Base-by-base conservation (phyloP, 2,113 vertebrate genomes). In the Callocephalon fimbriatum region DNA sequence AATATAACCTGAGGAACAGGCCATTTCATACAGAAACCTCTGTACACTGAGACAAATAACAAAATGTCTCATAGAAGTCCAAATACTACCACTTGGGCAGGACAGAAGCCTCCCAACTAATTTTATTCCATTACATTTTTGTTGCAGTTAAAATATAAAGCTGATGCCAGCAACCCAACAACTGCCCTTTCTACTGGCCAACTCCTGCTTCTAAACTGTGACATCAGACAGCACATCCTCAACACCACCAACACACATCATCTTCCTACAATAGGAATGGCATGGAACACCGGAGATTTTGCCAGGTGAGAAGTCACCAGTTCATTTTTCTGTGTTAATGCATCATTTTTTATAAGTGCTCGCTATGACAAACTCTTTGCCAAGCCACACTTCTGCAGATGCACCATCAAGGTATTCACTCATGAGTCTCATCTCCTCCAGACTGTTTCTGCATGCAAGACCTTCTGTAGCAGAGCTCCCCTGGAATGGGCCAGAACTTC, bases 301-400 rank as follows among this genome's bases (percentile, higher is more conserved):
- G 26, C 51, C 53, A 79, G 31, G 9, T 84, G 20, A 80, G 45
- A 83, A 86, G 62, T 5, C 35, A 53, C 25, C 40, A 29, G 26
- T 10, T 80, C 38, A 3, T 27, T 74, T 62, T 53, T 26, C 42
- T 66, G 15, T 0, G 0, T 21, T n/a, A 42, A 25, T 14, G 4
- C 1, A 1, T 0, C 2, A 26, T 62, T 72, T 66, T 53, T 45
- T 12, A 0, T 27, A 86, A 0, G 6, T 10, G 12, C 40, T 16
- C 26, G 2, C 17, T 27, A 35, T 1, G 1, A 35, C 17, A 67
- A 50, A 10, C 29, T 62, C 61, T 22, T 63, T 59, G 37, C 10
- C 62, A 73, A 87, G 56, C 38, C 18, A 31, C 42, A 0, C 22
- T 86, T 85, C 48, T 42, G 38, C 73, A 74, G 38, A 10, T 11